Evolutionary conservation across 2,113 vertebrate species (phyloP), one percentile per base, ranked within the genome.

Genomic region (Butorides virescens): DNA sequence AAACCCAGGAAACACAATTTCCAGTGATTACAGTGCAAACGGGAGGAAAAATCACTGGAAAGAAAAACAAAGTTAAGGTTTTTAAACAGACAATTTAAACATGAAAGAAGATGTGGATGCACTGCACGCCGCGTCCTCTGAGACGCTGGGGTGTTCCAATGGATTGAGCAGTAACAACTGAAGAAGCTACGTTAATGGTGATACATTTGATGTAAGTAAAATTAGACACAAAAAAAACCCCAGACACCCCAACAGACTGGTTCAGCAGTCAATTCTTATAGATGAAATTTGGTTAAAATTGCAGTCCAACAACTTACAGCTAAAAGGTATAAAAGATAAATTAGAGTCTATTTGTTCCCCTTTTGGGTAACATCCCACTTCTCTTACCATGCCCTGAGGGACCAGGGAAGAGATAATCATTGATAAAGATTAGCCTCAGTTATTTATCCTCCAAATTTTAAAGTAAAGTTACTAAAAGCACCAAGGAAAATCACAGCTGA

Each of bases 1-100:
- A 79, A 81, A 83, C 42, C 75, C 84, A 50, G 75, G 39, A 72
- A 89, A 94, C 74, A 84, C 84, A 94, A 96, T 97, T 91, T 87
- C 81, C 80, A 94, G 86, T 78, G 76, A 87, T 89, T 94, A 93
- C 62, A 61, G 77, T 29, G 42, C 50, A 79, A 96, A 85, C 87
- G 74, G 67, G 77, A 92, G 42, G 47, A 95, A 93, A 93, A 82
- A 91, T 66, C 95, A 74, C 59, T 74, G 71, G 62, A 63, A 96
- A 86, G 71, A 75, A 95, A 95, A 88, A 61, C 56, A 67, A 93
- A 91, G 77, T 87, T 56, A 82, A 86, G 39, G 42, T 63, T 66
- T 83, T 88, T 79, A 92, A 92, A 73, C 25, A 39, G 63, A 62
- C 46, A 59, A 72, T 87, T 92, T 77, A 85, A 91, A 91, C 8